A percentile compares a stretch with the other conserved stretches of the same genome.
These are phyloP conservation scores for Oscheius sp. DNA, from an alignment of 2,888 invertebrate species.

Conservation along the genomic window DNA sequence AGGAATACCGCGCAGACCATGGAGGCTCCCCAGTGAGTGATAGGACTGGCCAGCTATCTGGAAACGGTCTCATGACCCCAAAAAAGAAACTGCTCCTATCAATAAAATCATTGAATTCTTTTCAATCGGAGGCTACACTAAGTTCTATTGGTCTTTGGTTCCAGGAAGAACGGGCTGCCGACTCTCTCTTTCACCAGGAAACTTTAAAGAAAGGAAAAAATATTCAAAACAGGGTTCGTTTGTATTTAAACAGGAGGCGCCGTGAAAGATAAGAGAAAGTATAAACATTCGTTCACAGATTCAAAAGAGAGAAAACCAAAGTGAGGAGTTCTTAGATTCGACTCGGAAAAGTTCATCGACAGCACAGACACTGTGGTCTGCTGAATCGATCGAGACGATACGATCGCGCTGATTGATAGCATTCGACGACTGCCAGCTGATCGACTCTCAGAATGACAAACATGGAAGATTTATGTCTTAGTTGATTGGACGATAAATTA, in stretches of 20 bases:
- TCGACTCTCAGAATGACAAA: conserved; percentile 13
- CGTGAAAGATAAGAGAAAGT: not conserved
- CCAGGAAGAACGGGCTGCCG: too few species aligned
- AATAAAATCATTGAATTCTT: not conserved
- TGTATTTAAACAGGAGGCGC: not conserved
- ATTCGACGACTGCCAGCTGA: conserved; percentile 22
- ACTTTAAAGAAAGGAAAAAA: too few species aligned
- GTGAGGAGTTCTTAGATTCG: not conserved
- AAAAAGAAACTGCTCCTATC: conserved; percentile 1
- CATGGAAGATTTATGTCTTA: not conserved
- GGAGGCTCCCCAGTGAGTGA: conserved; percentile 9
- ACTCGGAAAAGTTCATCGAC: not conserved
- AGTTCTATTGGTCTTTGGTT: too few species aligned
- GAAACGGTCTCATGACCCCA: conserved; percentile 22
- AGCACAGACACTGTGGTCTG: not conserved
- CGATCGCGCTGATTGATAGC: conserved; percentile 29
- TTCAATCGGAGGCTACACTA: too few species aligned
- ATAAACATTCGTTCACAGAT: not conserved
- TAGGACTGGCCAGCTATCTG: conserved; percentile 21
- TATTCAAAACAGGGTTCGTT: too few species aligned
- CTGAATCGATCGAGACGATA: conserved; percentile 25
- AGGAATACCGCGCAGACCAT: conserved; percentile 15
- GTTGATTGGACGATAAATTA: not conserved
- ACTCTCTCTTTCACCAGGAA: too few species aligned
- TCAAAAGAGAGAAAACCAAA: not conserved